Base-by-base conservation (phyloP, 2,888 invertebrate species). In the Cheilosia vulpina region DNA sequence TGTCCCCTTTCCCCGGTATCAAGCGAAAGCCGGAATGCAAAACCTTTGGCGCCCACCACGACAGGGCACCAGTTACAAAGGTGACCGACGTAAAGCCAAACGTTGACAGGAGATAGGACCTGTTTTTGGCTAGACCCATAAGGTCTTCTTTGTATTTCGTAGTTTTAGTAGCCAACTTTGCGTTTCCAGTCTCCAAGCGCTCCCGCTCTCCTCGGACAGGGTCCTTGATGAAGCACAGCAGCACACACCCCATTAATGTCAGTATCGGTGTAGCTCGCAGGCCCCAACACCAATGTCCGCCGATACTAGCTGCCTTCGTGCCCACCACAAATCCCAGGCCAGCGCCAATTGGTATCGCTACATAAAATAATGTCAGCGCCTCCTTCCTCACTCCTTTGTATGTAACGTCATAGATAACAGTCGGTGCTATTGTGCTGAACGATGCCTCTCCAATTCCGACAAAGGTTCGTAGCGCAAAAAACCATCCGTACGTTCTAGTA, bases 1-100 rank as follows among this genome's bases (percentile, higher is more conserved):
- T 31, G 21, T 52, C 15, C 45, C 77, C 41, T 2, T 47, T 2
- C 0, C 77, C 81, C 1, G 76, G 57, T 27, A 87, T 73, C 9
- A 81, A 27, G 0, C 52, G 41, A 53, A 77, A 82, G 5, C 82
- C 82, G 1, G 47, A 45, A 13, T 77, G 77, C 4, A 82, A 19
- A 19, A 58, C 77, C n/a, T 50, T 72, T 5, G 82, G 68, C 9
- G 53, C 82, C 87, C 87, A 82, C 82, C 82, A 87, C 11, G 77
- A 45, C 27, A 82, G 15, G 15, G 82, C 82, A 17, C 77, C 77
- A 7, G 45, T 69, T 15, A 41, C 52, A 53, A 87, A 87, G 15
- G 82, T 41, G 7, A 69, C 73, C 5, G 60, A 68, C 6, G 87
- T 77, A 27, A 80, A 87, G 13, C 82, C 87, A 31, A 68, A 15